phyloP scores from a whole-genome alignment of 2,888 invertebrate genomes.

The Apodemia hepburni region DNA sequence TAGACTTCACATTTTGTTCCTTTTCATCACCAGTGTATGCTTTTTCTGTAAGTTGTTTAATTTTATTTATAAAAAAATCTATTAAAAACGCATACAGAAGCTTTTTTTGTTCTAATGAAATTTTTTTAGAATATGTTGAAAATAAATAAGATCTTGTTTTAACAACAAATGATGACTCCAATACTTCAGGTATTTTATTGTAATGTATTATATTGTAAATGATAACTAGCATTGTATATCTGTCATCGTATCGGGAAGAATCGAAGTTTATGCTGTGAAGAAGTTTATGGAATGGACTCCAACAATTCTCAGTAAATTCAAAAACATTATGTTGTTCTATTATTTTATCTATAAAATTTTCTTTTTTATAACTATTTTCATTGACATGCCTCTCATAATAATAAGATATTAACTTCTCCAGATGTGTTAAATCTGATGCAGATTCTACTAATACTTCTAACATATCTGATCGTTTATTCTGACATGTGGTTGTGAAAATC shows the following conservation, averaged over 20 bases:
- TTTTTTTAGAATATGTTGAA: conserved; percentile 25
- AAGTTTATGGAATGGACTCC: conserved; percentile 47
- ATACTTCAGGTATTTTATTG: conserved; percentile 37
- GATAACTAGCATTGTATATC: conserved; percentile 38
- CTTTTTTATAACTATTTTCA: conserved; percentile 40
- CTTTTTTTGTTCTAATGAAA: conserved; percentile 34
- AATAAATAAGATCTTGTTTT: conserved; percentile 24
- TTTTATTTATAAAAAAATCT: conserved; percentile 37
- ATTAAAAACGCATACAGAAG: conserved; percentile 37
- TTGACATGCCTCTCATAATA: conserved; percentile 51
- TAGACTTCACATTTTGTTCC: conserved; percentile 29
- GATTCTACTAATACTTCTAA: too few species aligned
- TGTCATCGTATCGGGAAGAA: conserved; percentile 29
- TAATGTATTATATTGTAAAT: conserved; percentile 44
- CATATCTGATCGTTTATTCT: too few species aligned
- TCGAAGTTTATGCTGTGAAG: conserved; percentile 46
- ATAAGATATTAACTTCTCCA: conserved; percentile 44
- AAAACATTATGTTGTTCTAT: conserved; percentile 40
- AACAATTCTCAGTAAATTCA: conserved; percentile 45
- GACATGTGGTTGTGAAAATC: too few species aligned
- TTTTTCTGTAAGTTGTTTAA: conserved; percentile 32
- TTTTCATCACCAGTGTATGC: conserved; percentile 28
- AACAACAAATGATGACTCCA: conserved; percentile 32
- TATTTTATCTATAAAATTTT: conserved; percentile 41
- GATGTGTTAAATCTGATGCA: conserved; percentile 39